A percentile compares a stretch with the other conserved stretches of the same genome.
Conservation (phyloP, 2,888 invertebrate genomes). For the Eudasyphora cyanicolor region DNA sequence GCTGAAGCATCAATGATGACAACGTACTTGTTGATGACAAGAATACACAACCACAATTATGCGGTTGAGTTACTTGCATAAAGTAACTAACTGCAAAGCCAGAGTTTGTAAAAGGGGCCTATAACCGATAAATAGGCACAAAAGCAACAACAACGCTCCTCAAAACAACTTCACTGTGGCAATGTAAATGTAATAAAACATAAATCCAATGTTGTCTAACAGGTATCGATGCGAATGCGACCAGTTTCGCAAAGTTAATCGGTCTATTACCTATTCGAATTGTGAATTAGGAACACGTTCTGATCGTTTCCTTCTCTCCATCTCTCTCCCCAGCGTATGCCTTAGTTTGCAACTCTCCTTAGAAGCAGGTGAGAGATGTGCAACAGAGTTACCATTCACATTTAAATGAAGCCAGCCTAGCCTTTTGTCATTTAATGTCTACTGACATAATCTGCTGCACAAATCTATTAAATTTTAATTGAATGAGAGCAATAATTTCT, state of each 20-base stretch:
- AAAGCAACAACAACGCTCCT: not conserved
- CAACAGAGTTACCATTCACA: too few relatives aligned
- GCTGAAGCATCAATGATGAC: not conserved
- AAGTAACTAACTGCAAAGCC: not conserved
- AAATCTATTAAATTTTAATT: too few relatives aligned
- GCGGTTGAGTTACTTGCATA: not conserved
- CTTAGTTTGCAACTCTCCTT: too few relatives aligned
- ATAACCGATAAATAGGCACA: not conserved
- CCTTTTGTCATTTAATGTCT: too few relatives aligned
- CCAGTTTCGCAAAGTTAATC: slow-evolving; percentile 46
- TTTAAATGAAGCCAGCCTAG: too few relatives aligned
- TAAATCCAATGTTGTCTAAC: slow-evolving; percentile 46
- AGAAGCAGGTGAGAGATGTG: too few relatives aligned
- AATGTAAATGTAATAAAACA: slow-evolving; percentile 31
- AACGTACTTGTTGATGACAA: not conserved
- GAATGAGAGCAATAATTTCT: too few relatives aligned
- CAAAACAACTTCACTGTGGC: not conserved
- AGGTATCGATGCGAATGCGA: slow-evolving; percentile 48
- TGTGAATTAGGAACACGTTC: too few relatives aligned
- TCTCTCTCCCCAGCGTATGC: too few relatives aligned
- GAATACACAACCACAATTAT: not conserved
- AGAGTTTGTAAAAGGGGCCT: not conserved
- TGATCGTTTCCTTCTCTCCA: too few relatives aligned
- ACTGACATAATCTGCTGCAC: too few relatives aligned
- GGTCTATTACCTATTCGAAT: slow-evolving; percentile 42